These are phyloP conservation scores for Oscarella lobularis DNA, from an alignment of 37 sponge, comb jelly and placozoan genomes.

Conservation along the genomic window DNA sequence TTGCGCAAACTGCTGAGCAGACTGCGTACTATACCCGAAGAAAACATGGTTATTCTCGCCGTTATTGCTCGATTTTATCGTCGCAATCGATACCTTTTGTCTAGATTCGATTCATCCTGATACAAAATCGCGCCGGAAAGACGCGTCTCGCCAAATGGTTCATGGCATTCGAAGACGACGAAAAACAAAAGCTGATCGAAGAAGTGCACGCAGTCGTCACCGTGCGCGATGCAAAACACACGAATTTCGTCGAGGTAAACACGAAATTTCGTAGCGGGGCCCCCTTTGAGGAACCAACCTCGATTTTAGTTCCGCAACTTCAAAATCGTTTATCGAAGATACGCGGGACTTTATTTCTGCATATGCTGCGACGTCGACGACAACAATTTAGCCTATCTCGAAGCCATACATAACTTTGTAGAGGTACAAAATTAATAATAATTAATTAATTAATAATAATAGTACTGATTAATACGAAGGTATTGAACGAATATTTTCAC, in stretches of 20 bases:
- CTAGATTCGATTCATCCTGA: slow-evolving; percentile 93
- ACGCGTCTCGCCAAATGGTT: slow-evolving; percentile 99
- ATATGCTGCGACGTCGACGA: slow-evolving; percentile 92
- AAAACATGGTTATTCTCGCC: too few relatives aligned
- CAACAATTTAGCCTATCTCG: slow-evolving; percentile 91
- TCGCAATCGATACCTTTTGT: too few relatives aligned
- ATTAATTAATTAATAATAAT: not conserved
- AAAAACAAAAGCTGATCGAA: slow-evolving; percentile 98
- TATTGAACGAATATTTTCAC: slow-evolving; percentile 97
- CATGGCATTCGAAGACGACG: slow-evolving; percentile 97
- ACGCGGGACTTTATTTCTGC: slow-evolving; percentile 99
- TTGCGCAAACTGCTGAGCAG: too few relatives aligned
- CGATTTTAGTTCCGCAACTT: slow-evolving; percentile 86
- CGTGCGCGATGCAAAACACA: slow-evolving; percentile 96
- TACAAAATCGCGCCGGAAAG: slow-evolving; percentile 98
- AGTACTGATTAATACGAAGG: too few relatives aligned
- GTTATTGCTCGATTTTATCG: too few relatives aligned
- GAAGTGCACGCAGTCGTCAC: slow-evolving; percentile 98
- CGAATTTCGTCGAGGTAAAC: slow-evolving; percentile 98
- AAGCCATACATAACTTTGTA: slow-evolving; percentile 99
- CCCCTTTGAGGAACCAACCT: too few relatives aligned
- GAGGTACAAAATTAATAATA: slow-evolving; percentile 81
- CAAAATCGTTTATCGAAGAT: slow-evolving; percentile 90
- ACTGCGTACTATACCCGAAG: too few relatives aligned
- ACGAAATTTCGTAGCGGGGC: too few relatives aligned